These are phyloP conservation scores for Lepidostoma basale DNA, from an alignment of 1,140 invertebrate species.

Conservation along the genomic window DNA sequence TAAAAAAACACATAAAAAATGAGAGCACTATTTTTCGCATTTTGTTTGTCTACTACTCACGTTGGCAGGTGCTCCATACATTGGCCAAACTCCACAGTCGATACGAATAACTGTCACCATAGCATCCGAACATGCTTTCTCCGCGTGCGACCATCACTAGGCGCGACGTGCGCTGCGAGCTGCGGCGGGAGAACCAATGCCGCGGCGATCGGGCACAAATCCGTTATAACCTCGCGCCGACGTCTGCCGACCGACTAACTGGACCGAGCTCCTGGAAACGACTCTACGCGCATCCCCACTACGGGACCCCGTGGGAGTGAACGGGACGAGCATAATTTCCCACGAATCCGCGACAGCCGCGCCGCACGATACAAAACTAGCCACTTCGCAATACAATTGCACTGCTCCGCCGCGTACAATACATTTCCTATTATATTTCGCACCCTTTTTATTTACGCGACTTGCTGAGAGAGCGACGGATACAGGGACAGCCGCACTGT, in stretches of 20 bases:
- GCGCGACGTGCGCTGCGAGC: conserved; percentile 38
- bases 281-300: conserved; percentile 27
- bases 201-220: conserved; percentile 35
- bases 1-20: conserved; percentile 23
- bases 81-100: conserved; percentile 73
- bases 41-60: conserved; percentile 60
- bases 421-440: too few species aligned
- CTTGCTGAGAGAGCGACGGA: too few species aligned
- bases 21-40: conserved; percentile 11
- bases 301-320: conserved; percentile 48
- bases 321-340: conserved; percentile 46
- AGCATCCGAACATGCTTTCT: conserved; percentile 70
- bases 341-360: not conserved
- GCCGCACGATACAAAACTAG: not conserved
- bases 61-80: conserved; percentile 71
- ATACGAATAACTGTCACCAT: conserved; percentile 72
- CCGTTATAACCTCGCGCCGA: conserved; percentile 14
- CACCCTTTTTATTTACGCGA: too few species aligned
- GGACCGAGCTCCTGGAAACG: conserved; percentile 31
- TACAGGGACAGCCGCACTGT: too few species aligned
- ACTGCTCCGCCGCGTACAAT: not conserved
- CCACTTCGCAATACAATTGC: not conserved
- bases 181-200: conserved; percentile 43
- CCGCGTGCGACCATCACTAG: conserved; percentile 69
- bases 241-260: conserved; percentile 44